These are phyloP conservation scores for Paramormyrops hopkinsi DNA, from an alignment of 2,797 vertebrate genomes.

Conservation along the genomic window DNA sequence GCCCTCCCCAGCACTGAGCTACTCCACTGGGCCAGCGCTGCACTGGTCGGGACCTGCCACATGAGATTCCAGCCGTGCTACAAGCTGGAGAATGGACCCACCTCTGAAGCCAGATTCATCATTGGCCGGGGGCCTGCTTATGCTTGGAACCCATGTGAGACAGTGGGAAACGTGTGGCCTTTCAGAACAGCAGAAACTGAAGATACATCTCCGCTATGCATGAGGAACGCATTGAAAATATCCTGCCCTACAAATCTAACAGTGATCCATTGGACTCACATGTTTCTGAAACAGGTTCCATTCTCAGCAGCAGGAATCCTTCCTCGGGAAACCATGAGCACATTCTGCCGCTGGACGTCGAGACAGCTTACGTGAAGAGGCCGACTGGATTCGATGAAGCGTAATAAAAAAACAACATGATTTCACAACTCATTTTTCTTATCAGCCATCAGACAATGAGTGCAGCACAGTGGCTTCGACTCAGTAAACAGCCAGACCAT, in stretches of 20 bases:
- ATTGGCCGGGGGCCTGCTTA: neutral
- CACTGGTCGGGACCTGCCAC: neutral
- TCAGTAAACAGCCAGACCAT: constrained; percentile 15
- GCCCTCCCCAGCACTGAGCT: neutral
- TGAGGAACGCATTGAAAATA: neutral
- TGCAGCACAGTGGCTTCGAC: neutral
- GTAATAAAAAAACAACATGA: neutral
- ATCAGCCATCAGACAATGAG: neutral
- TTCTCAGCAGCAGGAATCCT: neutral
- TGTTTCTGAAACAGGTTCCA: neutral
- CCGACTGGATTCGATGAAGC: neutral
- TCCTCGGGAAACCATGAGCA: neutral
- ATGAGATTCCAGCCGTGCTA: neutral
- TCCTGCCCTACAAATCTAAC: neutral
- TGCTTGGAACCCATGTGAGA: neutral
- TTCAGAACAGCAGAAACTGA: neutral
- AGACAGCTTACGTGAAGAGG: neutral
- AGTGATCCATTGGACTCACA: neutral
- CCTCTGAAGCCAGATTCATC: neutral
- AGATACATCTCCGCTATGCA: neutral
- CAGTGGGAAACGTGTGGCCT: neutral
- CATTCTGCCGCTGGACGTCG: neutral
- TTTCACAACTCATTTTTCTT: constrained; percentile 18
- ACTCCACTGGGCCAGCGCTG: neutral
- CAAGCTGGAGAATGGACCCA: neutral